A percentile compares a stretch with the other conserved stretches of the same genome.
These are phyloP conservation scores for Sebastes cheni DNA, from an alignment of 2,797 vertebrate genomes.

Conservation along the genomic window DNA sequence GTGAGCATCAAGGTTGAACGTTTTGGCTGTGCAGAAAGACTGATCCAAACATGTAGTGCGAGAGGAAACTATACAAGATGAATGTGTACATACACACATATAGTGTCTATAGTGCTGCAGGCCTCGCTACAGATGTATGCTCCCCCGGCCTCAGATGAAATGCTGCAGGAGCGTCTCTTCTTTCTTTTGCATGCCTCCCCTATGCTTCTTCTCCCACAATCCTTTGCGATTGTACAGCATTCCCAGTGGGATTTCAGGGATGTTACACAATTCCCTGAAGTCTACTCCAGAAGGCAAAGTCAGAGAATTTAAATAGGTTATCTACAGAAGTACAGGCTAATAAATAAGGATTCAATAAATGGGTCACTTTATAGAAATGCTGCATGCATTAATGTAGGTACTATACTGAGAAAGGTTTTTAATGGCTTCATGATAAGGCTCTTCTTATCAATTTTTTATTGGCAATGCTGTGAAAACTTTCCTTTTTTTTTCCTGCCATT, in stretches of 20 bases:
- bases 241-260: constrained; percentile 25
- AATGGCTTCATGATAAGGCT: background rate
- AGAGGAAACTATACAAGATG: background rate
- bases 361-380: constrained; percentile 13
- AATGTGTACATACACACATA: background rate
- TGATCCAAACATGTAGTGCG: background rate
- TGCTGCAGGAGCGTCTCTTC: background rate
- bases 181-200: background rate
- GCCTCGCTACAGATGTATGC: background rate
- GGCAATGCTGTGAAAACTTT: background rate
- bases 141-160: background rate
- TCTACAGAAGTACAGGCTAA: background rate
- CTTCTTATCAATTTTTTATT: background rate
- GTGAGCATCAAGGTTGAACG: background rate
- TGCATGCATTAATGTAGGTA: background rate
- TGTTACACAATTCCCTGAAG: constrained; percentile 19
- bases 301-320: constrained; percentile 37
- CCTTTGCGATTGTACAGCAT: background rate
- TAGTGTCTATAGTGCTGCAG: background rate
- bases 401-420: background rate
- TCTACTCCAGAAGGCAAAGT: constrained; percentile 11
- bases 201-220: background rate
- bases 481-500: background rate
- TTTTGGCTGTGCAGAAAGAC: background rate
- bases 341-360: constrained; percentile 15